Percentiles rank a stretch among this genome's conserved stretches.
Conservation (phyloP, 1,140 invertebrate genomes). For the Drosophila simulans region DNA sequence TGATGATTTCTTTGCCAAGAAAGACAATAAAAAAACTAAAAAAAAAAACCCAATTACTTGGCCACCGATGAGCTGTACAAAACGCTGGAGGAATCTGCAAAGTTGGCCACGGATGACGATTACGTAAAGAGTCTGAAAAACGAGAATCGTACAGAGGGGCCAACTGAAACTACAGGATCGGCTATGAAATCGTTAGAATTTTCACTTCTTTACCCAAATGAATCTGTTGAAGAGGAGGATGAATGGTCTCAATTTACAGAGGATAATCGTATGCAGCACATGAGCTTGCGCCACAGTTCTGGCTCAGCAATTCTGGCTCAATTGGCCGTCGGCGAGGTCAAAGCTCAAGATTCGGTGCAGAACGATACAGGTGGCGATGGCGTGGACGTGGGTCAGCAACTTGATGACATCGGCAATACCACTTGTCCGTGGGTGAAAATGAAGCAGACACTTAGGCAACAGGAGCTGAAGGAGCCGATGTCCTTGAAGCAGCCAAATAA, state of each 20-base stretch:
- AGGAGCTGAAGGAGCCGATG: not conserved
- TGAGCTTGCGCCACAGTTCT: conserved; percentile 4
- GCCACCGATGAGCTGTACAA: conserved; percentile 68
- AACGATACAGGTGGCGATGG: conserved; percentile 58
- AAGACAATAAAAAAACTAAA: conserved; percentile 58
- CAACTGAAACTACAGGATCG: not conserved
- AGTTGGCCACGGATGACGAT: conserved; percentile 14
- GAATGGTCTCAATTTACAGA: conserved; percentile 68
- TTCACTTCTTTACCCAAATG: conserved; percentile 30
- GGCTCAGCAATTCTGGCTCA: not conserved
- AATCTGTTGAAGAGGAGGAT: conserved; percentile 39
- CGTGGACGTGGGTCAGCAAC: conserved; percentile 33
- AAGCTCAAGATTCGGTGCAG: conserved; percentile 13
- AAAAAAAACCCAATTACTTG: conserved; percentile 60
- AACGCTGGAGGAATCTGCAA: conserved; percentile 61
- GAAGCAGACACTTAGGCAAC: not conserved
- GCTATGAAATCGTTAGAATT: conserved; percentile 23
- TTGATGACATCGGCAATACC: not conserved
- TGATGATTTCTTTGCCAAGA: conserved; percentile 74
- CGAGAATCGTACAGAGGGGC: conserved; percentile 1
- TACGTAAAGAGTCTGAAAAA: conserved; percentile 5
- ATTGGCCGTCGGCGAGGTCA: not conserved
- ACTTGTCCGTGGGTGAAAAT: conserved; percentile 58
- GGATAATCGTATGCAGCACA: conserved; percentile 51
- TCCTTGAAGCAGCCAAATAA: not conserved